Percentiles rank a stretch among this genome's conserved stretches.
Conservation (phyloP, 2,888 invertebrate genomes). For the Atrina japonica region DNA sequence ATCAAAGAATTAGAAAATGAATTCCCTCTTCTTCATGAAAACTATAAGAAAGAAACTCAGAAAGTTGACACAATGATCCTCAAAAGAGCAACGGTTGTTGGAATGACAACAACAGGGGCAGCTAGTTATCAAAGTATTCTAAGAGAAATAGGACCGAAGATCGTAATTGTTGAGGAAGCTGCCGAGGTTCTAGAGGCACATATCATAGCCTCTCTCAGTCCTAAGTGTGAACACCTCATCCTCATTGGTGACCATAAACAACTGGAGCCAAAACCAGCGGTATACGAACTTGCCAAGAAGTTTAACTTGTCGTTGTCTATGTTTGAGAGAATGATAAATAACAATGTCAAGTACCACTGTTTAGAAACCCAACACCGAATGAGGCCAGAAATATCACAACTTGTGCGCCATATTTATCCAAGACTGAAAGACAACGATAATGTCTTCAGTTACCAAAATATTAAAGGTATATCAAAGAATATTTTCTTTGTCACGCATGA, state of each 20-base stretch:
- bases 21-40: slow-evolving; percentile 55
- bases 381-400: slow-evolving; percentile 76
- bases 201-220: slow-evolving; percentile 88
- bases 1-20: slow-evolving; percentile 52
- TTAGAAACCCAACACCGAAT: slow-evolving; percentile 69
- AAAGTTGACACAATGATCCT: slow-evolving; percentile 70
- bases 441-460: slow-evolving; percentile 57
- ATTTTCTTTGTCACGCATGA: slow-evolving; percentile 73
- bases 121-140: slow-evolving; percentile 65
- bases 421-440: slow-evolving; percentile 62
- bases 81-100: slow-evolving; percentile 67
- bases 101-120: slow-evolving; percentile 78
- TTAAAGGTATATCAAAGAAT: slow-evolving; percentile 66
- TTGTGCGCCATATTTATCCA: slow-evolving; percentile 67
- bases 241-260: no score
- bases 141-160: slow-evolving; percentile 70
- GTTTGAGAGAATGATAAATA: slow-evolving; percentile 89
- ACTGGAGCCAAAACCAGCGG: slow-evolving; percentile 87
- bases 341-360: slow-evolving; percentile 84
- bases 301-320: slow-evolving; percentile 88
- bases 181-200: no score
- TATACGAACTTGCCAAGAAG: slow-evolving; percentile 85
- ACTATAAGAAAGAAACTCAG: slow-evolving; percentile 51
- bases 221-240: slow-evolving; percentile 89
- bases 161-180: slow-evolving; percentile 88